phyloP scores from a whole-genome alignment of 2,888 invertebrate species.

The Campoplex capitator region DNA sequence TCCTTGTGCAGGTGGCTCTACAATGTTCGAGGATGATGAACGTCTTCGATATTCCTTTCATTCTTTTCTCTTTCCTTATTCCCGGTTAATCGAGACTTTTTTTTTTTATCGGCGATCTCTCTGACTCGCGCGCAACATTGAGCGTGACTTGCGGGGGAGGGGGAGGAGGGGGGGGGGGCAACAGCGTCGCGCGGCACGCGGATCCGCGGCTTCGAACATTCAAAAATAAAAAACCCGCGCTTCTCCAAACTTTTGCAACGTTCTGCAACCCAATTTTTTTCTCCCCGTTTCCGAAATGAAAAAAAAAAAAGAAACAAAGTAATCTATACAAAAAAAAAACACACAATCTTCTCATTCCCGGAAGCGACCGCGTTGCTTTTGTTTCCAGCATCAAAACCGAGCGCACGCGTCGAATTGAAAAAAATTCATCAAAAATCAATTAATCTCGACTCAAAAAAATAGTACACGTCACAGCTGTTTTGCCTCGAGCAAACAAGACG shows the following conservation, averaged over 20 bases:
- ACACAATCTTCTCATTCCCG: background rate
- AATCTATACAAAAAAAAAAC: too few relatives aligned
- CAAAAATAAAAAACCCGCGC: slow-evolving; percentile 16
- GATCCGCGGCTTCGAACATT: slow-evolving; percentile 3
- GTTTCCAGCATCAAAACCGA: background rate
- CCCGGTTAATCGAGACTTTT: background rate
- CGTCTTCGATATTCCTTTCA: background rate
- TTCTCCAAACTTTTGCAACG: background rate
- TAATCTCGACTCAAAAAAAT: background rate
- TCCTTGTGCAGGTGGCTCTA: slow-evolving; percentile 8
- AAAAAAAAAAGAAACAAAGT: background rate
- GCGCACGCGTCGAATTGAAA: background rate
- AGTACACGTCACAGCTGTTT: background rate
- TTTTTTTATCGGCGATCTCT: background rate
- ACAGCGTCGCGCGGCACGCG: slow-evolving; percentile 12
- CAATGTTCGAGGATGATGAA: slow-evolving; percentile 17
- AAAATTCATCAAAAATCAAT: background rate
- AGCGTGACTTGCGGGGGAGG: background rate
- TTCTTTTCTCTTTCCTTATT: background rate
- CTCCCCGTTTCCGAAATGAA: background rate
- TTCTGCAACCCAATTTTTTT: background rate
- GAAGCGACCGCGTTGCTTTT: background rate
- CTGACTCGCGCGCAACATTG: slow-evolving; percentile 13
- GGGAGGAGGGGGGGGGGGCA: background rate
- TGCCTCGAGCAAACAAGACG: background rate